Conservation (phyloP, 2,797 vertebrate genomes). For the Smutsia temminckii region DNA sequence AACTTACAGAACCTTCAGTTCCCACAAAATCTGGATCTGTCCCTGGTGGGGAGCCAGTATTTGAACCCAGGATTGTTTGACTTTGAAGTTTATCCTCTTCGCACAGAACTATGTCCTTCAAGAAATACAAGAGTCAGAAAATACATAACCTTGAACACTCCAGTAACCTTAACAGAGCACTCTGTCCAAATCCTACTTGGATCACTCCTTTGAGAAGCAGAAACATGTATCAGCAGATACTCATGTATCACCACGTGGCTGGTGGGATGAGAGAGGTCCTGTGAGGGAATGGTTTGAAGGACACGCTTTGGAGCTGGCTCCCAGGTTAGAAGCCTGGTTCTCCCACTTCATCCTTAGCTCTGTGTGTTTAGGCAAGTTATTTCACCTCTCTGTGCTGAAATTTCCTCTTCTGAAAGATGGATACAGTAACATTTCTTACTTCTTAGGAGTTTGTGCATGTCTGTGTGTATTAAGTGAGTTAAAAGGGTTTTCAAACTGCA, state of each 20-base stretch:
- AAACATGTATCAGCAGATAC: not conserved
- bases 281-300: not conserved
- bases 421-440: not conserved
- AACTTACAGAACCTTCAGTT: not conserved
- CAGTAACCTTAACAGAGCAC: not conserved
- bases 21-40: not conserved
- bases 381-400: not conserved
- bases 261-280: not conserved
- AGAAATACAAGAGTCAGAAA: not conserved
- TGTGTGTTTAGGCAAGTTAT: not conserved
- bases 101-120: not conserved
- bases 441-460: not conserved
- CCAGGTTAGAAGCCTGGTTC: not conserved
- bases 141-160: not conserved
- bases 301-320: not conserved
- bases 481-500: not conserved
- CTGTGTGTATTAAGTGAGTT: not conserved
- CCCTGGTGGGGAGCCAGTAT: not conserved
- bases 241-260: not conserved
- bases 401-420: slow-evolving; percentile 11
- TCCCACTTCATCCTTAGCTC: not conserved
- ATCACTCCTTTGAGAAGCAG: not conserved
- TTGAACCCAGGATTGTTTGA: not conserved
- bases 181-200: not conserved
- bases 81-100: not conserved